These are phyloP conservation scores for Microplitis manilae DNA, from an alignment of 2,888 invertebrate species.

Conservation along the genomic window DNA sequence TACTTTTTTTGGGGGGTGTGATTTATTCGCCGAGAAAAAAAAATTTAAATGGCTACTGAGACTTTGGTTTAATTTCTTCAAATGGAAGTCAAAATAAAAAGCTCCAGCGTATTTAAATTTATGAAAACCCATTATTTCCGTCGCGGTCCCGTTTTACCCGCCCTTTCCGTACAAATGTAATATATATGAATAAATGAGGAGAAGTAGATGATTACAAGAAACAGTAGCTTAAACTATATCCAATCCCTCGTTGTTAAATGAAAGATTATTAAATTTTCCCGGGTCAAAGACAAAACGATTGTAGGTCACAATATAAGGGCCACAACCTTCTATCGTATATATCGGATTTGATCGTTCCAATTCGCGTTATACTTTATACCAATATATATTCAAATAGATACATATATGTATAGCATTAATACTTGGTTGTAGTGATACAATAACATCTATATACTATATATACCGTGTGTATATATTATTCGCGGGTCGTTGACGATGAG, in stretches of 20 bases:
- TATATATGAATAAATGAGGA: not conserved
- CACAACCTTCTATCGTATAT: constrained; percentile 27
- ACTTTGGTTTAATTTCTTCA: too few species aligned
- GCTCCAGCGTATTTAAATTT: too few species aligned
- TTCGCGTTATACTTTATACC: not conserved
- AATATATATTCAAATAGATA: not conserved
- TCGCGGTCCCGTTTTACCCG: too few species aligned
- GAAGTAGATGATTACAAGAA: not conserved
- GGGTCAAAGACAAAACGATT: constrained; percentile 35
- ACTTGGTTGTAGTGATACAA: too few species aligned
- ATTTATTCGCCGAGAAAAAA: too few species aligned
- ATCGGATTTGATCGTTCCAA: constrained; percentile 29
- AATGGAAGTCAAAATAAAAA: too few species aligned
- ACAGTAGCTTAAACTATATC: not conserved
- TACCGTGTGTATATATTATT: not conserved
- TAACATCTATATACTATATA: too few species aligned
- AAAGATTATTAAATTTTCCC: constrained; percentile 9
- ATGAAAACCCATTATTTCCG: too few species aligned
- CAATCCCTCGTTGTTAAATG: not conserved
- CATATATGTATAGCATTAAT: not conserved
- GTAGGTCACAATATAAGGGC: constrained; percentile 30
- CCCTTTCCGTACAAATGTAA: too few species aligned
- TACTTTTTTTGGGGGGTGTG: too few species aligned
- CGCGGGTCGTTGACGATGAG: constrained; percentile 40
- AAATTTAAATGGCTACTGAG: too few species aligned